A percentile compares a stretch with the other conserved stretches of the same genome.
phyloP scores from a whole-genome alignment of 2,888 invertebrate species.

The Pammene fasciana region DNA sequence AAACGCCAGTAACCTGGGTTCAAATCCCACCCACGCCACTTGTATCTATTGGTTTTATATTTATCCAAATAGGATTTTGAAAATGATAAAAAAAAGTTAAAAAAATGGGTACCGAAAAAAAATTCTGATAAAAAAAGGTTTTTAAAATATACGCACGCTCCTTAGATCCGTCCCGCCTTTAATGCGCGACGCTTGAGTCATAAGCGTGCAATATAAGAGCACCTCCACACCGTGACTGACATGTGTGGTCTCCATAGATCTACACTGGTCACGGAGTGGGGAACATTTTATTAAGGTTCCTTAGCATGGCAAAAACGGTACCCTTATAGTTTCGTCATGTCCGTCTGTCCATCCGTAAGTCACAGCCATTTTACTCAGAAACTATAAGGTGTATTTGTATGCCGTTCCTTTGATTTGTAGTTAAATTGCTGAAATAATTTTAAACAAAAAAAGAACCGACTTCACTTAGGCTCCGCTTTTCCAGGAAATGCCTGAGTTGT shows the following conservation, averaged over 20 bases:
- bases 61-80: not conserved
- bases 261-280: slow-evolving; percentile 28
- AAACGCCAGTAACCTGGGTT: slow-evolving; percentile 6
- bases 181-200: slow-evolving; percentile 51
- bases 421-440: too few species aligned
- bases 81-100: not conserved
- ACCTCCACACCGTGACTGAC: slow-evolving; percentile 45
- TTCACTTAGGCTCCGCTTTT: too few species aligned
- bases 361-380: too few species aligned
- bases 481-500: too few species aligned
- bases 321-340: too few species aligned
- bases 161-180: slow-evolving; percentile 50
- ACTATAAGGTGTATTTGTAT: too few species aligned
- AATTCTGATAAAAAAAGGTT: not conserved
- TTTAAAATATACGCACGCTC: slow-evolving; percentile 42
- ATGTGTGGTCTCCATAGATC: slow-evolving; percentile 16
- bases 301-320: too few species aligned
- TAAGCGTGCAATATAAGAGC: slow-evolving; percentile 50
- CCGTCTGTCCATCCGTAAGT: too few species aligned
- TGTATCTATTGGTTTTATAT: slow-evolving; percentile 1
- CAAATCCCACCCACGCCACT: slow-evolving; percentile 18
- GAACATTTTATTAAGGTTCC: slow-evolving; percentile 34
- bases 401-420: too few species aligned
- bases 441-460: too few species aligned
- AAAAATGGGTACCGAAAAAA: not conserved